Evolutionary conservation across 92 coral and sea anemone genomes (phyloP).

Genomic region (Palythoa caribaeorum): DNA sequence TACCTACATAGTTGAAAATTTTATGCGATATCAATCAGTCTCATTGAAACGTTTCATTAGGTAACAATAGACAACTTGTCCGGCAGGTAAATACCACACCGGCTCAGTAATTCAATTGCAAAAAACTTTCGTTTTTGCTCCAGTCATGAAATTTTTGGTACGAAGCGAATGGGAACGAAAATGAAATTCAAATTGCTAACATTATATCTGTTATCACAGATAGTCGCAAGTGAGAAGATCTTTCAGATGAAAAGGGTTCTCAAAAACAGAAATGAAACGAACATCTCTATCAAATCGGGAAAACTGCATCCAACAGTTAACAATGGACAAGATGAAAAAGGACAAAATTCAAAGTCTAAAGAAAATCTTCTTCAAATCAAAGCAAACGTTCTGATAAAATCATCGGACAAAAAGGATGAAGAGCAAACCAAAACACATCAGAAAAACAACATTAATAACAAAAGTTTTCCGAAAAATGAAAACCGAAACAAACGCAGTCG

Average conservation of each 20-base stretch:
- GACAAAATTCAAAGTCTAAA: neutral
- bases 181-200: slow-evolving; percentile 1
- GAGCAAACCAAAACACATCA: neutral
- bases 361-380: neutral
- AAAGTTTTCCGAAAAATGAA: neutral
- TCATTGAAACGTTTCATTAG: slow-evolving; percentile 20
- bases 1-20: neutral
- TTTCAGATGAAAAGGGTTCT: neutral
- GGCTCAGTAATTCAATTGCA: slow-evolving; percentile 1
- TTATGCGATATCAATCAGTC: neutral
- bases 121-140: neutral
- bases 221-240: neutral
- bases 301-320: neutral
- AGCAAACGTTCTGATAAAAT: neutral
- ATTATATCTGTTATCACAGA: slow-evolving; percentile 7
- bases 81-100: neutral
- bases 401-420: neutral
- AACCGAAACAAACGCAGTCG: neutral
- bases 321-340: neutral
- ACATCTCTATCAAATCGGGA: neutral
- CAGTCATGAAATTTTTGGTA: too few relatives aligned
- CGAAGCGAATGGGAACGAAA: neutral
- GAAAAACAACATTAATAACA: neutral
- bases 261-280: neutral
- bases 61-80: slow-evolving; percentile 30